Evolutionary conservation across 2,113 vertebrate species (phyloP).

Genomic region (Oreochromis niloticus): DNA sequence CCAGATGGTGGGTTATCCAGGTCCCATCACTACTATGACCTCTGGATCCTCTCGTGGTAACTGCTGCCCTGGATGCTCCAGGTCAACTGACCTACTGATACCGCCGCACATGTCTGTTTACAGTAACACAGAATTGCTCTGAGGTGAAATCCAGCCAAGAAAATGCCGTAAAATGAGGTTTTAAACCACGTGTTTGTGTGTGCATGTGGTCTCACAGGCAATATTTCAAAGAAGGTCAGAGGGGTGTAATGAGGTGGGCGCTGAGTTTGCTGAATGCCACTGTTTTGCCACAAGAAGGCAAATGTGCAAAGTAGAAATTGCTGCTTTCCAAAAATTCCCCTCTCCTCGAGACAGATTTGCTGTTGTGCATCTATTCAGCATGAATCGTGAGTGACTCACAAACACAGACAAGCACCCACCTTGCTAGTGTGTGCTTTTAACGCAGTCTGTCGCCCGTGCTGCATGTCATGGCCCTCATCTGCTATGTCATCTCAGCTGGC

Average conservation of each 20-base stretch:
- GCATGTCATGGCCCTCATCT: not conserved
- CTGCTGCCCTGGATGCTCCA: not conserved
- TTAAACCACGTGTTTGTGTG: fast-evolving
- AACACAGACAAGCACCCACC: not conserved
- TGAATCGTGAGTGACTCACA: not conserved
- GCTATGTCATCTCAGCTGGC: conserved; percentile 33
- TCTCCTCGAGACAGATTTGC: not conserved
- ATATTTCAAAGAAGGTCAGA: not conserved
- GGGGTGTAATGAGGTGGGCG: not conserved
- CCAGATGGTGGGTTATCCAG: conserved; percentile 41
- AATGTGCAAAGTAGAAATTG: not conserved
- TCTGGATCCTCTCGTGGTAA: not conserved
- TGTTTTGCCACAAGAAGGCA: not conserved
- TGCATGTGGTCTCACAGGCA: not conserved
- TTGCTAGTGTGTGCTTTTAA: not conserved
- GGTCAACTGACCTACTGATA: not conserved
- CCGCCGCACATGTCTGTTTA: not conserved
- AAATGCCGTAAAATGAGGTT: not conserved
- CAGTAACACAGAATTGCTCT: not conserved
- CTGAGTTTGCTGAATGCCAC: conserved; percentile 1
- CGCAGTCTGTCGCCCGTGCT: not conserved
- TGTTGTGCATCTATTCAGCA: not conserved
- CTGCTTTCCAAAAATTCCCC: not conserved
- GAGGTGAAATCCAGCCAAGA: not conserved
- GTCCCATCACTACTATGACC: not conserved